Evolutionary conservation across 2,888 invertebrate species (phyloP), one percentile per base, ranked within the genome.

Genomic region (Leptopterna dolabrata): DNA sequence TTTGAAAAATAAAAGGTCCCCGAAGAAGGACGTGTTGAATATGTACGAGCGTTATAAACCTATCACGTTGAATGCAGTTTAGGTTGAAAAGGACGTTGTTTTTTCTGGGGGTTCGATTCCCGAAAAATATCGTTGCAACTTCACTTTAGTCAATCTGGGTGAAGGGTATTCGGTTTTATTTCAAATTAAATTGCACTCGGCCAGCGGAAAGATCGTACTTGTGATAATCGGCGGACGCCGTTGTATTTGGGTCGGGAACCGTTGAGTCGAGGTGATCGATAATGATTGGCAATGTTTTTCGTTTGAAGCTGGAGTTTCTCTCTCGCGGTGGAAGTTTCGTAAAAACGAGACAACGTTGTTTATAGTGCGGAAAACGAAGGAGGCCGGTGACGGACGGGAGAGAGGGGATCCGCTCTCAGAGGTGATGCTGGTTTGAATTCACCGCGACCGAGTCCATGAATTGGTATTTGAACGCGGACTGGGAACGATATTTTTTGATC

Each of bases 281-380:
- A 73, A 36, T 73, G 73, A 73, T 73, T 73, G 73, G 73, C 73
- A 73, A 73, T 73, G 73, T 73, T 73, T 73, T 30, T 73, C 73
- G 36, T 73, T 36, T n/a, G 73, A 73, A 30, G 63, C 24, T 63
- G 63, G 11, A n/a, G 19, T 63, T 63, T 63, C 24, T 63, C 63
- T 63, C 36, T 41, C n/a, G 16, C 36, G n/a, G 2, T n/a, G 36
- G 73, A 41, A 41, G 73, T 73, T 73, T 73, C 73, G 73, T 41
- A 73, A 73, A 73, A 73, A 73, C 30, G 36, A 19, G 73, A 63
- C 63, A 63, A 36, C 29, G 73, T 73, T 73, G 73, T 73, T 73
- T 73, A 73, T 73, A 19, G 73, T 27, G 63, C 24, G 63, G 63
- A 24, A 24, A 63, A 7, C 9, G 19, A 19, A 7, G 63, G 27